Base-by-base conservation (phyloP, 2,797 vertebrate species). In the Pseudomugil tenellus region DNA sequence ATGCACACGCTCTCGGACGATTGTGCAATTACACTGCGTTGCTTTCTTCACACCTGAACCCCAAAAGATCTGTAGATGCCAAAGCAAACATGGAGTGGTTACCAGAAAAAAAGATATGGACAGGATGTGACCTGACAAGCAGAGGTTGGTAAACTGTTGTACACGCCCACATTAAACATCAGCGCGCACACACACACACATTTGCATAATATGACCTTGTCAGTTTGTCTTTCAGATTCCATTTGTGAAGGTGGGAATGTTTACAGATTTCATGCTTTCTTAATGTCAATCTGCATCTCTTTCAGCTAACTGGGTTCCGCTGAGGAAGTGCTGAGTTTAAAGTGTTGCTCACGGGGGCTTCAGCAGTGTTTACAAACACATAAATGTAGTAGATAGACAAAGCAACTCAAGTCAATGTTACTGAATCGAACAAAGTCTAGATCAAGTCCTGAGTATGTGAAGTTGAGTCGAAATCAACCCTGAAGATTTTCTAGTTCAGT, bases 111-210 rank as follows among this genome's bases (percentile, higher is more conserved):
- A 34, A 80, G 76, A 81, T 80, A 84, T 48, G 72, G 79, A 80
- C 81, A 88, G 85, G 83, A 87, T 81, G 25, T 89, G 83, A 92
- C 84, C 84, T 85, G 82, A 87, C 74, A 83, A 65, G 77, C 56
- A 60, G 65, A 74, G 86, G 86, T 90, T 81, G 81, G 51, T 54
- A 66, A 58, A 69, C 57, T 56, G 53, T 48, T 48, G 21, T 13
- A 32, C 53, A 63, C 26, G 34, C 60, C 76, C 57, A 51, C 34
- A 60, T 53, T 39, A 63, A 39, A 67, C 49, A 63, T 63, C 63
- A 41, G 25, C 26, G 46, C 46, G 48, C 34, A 70, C 53, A 39
- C 55, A 58, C 58, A 52, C 31, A 37, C 26, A 34, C 32, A 7
- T 6, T 8, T 11, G 3, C 34, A 34, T 11, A 34, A 11, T 11